Percentiles rank a stretch among this genome's conserved stretches.
Evolutionary conservation across 92 coral and sea anemone genomes (phyloP).

Genomic region (Epizoanthus illoricatus): DNA sequence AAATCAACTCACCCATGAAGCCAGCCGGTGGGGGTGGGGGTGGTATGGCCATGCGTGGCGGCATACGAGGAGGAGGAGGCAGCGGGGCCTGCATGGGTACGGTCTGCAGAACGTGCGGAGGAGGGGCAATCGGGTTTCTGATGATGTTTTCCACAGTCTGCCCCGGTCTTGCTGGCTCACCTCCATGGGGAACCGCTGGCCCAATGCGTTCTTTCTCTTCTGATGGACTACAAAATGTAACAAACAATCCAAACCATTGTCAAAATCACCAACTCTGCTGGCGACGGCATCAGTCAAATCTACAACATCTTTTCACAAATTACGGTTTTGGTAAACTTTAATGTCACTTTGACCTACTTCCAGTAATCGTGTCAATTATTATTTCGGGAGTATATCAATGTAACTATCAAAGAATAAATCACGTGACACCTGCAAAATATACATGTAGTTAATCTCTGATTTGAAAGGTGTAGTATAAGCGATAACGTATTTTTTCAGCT

Average conservation of each 20-base stretch:
- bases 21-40: conserved; percentile 84
- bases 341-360: too few species aligned
- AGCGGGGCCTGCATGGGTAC: conserved; percentile 44
- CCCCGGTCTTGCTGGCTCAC: conserved; percentile 34
- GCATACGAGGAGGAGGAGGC: conserved; percentile 83
- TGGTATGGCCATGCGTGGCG: conserved; percentile 67
- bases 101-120: conserved; percentile 68
- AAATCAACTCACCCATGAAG: conserved; percentile 71
- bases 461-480: too few species aligned
- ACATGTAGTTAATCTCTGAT: too few species aligned
- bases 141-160: conserved; percentile 16
- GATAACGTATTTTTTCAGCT: too few species aligned
- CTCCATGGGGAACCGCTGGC: conserved; percentile 78
- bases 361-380: too few species aligned
- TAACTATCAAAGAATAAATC: too few species aligned
- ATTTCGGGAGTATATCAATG: too few species aligned
- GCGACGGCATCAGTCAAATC: not conserved
- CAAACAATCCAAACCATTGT: not conserved
- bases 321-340: too few species aligned
- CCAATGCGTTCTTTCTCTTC: conserved; percentile 94
- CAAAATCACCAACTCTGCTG: not conserved
- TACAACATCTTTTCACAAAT: not conserved
- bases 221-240: conserved; percentile 68
- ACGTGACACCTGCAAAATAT: too few species aligned
- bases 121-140: conserved; percentile 56